Evolutionary conservation across 2,888 invertebrate genomes (phyloP).

Genomic region (Drosophila sordidapex): DNA sequence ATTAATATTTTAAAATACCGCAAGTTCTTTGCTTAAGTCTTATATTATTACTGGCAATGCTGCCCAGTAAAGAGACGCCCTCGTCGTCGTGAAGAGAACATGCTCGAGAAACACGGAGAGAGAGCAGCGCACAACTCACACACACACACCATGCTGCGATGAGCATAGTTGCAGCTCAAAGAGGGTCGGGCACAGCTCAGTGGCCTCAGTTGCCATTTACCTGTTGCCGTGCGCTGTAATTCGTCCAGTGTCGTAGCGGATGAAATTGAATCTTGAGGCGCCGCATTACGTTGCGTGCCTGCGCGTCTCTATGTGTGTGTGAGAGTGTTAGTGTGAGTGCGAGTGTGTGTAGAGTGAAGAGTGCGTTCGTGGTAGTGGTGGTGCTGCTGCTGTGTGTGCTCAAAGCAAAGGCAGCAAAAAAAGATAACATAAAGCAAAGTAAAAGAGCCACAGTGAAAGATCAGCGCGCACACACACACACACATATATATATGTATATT

Average conservation of each 20-base stretch:
- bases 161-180: conserved; percentile 11
- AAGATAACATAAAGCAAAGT: conserved; percentile 70
- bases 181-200: conserved; percentile 25
- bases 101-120: neutral
- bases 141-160: neutral
- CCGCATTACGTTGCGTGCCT: conserved; percentile 75
- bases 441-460: conserved; percentile 76
- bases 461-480: conserved; percentile 47
- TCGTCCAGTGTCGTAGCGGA: conserved; percentile 70
- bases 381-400: conserved; percentile 37
- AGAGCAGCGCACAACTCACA: neutral
- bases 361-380: conserved; percentile 37
- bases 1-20: neutral
- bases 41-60: conserved; percentile 53
- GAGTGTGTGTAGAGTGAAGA: conserved; percentile 3
- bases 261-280: conserved; percentile 65
- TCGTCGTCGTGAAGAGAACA: neutral
- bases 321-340: conserved; percentile 30
- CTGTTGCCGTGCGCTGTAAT: conserved; percentile 77
- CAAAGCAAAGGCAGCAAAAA: conserved; percentile 65
- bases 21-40: conserved; percentile 64
- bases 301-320: conserved; percentile 41
- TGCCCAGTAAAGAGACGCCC: conserved; percentile 27
- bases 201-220: conserved; percentile 79
- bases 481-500: neutral